A percentile compares a stretch with the other conserved stretches of the same genome.
Evolutionary conservation across 2,797 vertebrate genomes (phyloP).

Genomic region (Buphagus erythrorhynchus): DNA sequence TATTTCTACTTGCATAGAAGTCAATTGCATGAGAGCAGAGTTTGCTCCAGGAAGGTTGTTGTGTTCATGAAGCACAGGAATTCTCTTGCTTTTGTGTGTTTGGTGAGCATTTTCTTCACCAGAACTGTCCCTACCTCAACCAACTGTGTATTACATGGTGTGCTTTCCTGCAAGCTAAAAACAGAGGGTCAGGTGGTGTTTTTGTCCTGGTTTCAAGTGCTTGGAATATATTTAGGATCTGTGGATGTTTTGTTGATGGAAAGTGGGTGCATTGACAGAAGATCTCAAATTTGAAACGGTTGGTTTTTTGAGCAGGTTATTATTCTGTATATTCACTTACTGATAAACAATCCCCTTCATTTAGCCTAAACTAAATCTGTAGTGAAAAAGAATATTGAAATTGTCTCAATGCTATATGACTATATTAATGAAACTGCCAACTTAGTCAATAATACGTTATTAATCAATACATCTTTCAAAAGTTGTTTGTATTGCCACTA

Average conservation of each 20-base stretch:
- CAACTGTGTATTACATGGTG: rapidly evolving
- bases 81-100: not conserved
- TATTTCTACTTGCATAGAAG: not conserved
- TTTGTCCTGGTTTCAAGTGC: not conserved
- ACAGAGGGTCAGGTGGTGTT: not conserved
- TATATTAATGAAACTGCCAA: not conserved
- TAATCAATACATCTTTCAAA: not conserved
- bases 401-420: not conserved
- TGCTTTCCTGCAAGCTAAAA: not conserved
- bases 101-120: not conserved
- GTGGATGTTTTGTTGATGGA: not conserved
- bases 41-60: not conserved
- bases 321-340: not conserved
- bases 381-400: not conserved
- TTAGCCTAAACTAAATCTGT: not conserved
- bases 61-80: not conserved
- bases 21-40: not conserved
- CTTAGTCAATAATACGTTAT: not conserved
- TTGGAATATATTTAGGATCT: not conserved
- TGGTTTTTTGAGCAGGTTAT: not conserved
- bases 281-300: not conserved
- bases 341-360: not conserved
- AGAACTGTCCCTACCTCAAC: not conserved
- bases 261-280: not conserved
- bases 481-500: not conserved